Evolutionary conservation across 1,140 invertebrate genomes (phyloP).

Genomic region (Homarus americanus): DNA sequence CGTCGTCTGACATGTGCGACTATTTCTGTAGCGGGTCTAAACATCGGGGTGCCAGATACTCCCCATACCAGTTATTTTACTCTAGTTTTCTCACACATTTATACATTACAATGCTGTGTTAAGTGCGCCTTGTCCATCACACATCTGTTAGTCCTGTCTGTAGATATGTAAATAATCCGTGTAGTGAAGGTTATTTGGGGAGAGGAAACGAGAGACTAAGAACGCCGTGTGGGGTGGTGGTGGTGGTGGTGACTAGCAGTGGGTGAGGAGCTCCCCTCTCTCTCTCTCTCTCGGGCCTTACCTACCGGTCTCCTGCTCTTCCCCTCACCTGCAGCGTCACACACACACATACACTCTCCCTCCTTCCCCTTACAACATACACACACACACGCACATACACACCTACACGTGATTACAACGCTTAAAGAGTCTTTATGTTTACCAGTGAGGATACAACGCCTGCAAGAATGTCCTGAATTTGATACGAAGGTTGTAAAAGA

Average conservation of each 20-base stretch:
- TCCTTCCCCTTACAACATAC: not conserved
- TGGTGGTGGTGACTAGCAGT: constrained; percentile 10
- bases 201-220: constrained; percentile 13
- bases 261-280: not conserved
- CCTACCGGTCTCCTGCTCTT: constrained; percentile 35
- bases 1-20: constrained; percentile 33
- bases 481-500: not conserved
- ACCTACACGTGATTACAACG: not conserved
- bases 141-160: not conserved
- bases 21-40: constrained; percentile 38
- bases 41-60: constrained; percentile 12
- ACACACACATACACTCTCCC: constrained; percentile 21
- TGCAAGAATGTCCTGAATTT: not conserved
- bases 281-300: not conserved
- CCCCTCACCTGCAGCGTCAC: constrained; percentile 26
- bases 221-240: constrained; percentile 11
- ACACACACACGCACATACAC: constrained; percentile 29
- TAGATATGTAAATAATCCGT: not conserved
- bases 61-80: not conserved
- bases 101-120: not conserved
- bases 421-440: not conserved
- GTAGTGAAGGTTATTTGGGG: not conserved
- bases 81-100: not conserved
- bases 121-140: not conserved
- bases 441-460: not conserved